Evolutionary conservation across 2,113 vertebrate species (phyloP), one percentile per base, ranked within the genome.

Genomic region (Acanthochromis polyacanthus): DNA sequence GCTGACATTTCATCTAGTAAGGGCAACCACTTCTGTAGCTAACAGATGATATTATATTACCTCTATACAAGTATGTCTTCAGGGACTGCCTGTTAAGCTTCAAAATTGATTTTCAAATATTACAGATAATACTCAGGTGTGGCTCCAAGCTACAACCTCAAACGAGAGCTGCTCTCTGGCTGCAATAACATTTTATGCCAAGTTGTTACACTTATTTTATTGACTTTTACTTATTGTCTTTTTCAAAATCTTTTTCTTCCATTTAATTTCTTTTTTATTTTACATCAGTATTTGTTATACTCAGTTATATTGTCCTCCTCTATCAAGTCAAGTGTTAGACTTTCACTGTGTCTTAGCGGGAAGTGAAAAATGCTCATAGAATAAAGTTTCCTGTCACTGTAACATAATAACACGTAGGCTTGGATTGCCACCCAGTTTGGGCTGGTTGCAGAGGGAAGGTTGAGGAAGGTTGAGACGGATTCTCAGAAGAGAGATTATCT

Each of bases 401-500:
- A 25, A 62, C n/a, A 45, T 69, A 22, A 56, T 61, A 38, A 63
- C 74, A 75, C 28, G 19, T 10, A 20, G n/a, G 9, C 43, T 61
- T 43, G 57, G 69, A 67, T 50, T 36, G 48, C 19, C 66, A 57
- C 57, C 69, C 65, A 17, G 23, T 71, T 53, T 32, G 51, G 40
- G 53, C 46, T 62, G 3, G 14, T 70, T 64, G 23, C 40, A 77
- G 45, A 52, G 59, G 62, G 51, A 66, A 36, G 52, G 79, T 62
- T 63, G 65, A 56, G 8, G 48, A 66, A 52, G 38, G 62, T 53
- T 23, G 55, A 80, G 59, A 50, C 5, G 17, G 10, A 51, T 70
- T 85, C 80, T 68, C 80, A 60, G 36, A 61, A 20, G 52, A 71
- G 28, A 83, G 38, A 45, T 77, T 65, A 82, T 69, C 63, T 66